These are phyloP conservation scores for Ochropleura plecta DNA, from an alignment of 2,888 invertebrate species.

Conservation along the genomic window DNA sequence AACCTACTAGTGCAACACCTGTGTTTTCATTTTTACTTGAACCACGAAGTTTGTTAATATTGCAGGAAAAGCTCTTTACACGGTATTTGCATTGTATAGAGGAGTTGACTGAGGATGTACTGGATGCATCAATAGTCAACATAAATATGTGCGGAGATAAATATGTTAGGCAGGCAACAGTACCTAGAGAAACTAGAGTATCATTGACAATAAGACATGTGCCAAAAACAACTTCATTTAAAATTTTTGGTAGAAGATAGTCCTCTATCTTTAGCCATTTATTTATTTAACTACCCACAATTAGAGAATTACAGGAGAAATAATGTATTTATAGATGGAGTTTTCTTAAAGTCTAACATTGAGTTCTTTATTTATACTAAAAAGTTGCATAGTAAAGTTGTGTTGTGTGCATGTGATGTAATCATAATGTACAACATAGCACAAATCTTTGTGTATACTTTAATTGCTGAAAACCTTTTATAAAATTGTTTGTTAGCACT, in stretches of 20 bases:
- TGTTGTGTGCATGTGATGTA: too few relatives aligned
- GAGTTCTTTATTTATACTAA: not conserved
- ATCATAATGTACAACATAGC: not conserved
- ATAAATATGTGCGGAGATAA: conserved; percentile 91
- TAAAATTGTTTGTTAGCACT: not conserved
- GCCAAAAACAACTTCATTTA: conserved; percentile 95
- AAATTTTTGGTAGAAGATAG: conserved; percentile 91
- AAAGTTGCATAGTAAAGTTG: not conserved
- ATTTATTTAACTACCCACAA: not conserved
- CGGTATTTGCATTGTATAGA: conserved; percentile 96
- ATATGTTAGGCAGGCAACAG: conserved; percentile 89
- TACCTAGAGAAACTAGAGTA: conserved; percentile 93
- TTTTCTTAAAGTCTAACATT: not conserved
- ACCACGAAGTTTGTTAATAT: conserved; percentile 96
- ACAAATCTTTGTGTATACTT: not conserved
- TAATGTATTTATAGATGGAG: not conserved
- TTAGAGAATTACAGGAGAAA: not conserved
- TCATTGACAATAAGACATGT: conserved; percentile 98
- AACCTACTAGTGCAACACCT: conserved; percentile 76
- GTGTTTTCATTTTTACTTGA: conserved; percentile 95
- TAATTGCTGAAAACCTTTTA: not conserved
- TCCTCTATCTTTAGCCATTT: not conserved
- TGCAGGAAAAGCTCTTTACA: conserved; percentile 95
- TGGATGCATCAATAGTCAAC: conserved; percentile 92
- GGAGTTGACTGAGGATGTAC: conserved; percentile 92